Evolutionary conservation across 2,888 invertebrate species (phyloP).

Genomic region (Peribatodes rhomboidaria): DNA sequence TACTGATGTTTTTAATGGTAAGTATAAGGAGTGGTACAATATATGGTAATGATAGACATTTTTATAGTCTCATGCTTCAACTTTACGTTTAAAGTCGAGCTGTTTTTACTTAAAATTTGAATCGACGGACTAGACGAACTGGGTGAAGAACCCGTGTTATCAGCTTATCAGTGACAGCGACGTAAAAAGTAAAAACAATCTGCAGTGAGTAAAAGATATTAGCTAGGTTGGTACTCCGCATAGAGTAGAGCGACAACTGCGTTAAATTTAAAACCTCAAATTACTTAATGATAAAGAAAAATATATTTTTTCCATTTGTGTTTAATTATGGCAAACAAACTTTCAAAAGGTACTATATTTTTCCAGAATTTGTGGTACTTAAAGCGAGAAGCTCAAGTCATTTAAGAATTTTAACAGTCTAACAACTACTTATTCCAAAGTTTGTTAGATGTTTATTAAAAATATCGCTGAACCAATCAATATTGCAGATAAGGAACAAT

Average conservation of each 20-base stretch:
- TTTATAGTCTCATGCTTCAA: neutral
- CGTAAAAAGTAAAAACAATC: neutral
- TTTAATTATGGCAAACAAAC: too few relatives aligned
- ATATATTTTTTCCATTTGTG: too few relatives aligned
- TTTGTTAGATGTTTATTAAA: neutral
- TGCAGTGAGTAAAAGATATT: neutral
- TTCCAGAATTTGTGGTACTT: too few relatives aligned
- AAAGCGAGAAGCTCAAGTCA: neutral
- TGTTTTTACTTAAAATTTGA: too few relatives aligned
- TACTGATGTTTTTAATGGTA: neutral
- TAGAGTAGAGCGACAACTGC: neutral
- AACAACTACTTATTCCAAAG: neutral
- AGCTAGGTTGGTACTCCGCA: too few relatives aligned
- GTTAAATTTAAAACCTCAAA: too few relatives aligned
- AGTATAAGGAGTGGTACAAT: neutral
- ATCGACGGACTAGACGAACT: neutral
- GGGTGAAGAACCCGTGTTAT: neutral
- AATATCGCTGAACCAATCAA: slow-evolving; percentile 1
- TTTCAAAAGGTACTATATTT: too few relatives aligned
- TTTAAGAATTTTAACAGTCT: too few relatives aligned
- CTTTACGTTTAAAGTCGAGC: neutral
- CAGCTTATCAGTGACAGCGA: neutral
- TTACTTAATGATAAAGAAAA: too few relatives aligned
- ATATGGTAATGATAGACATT: too few relatives aligned
- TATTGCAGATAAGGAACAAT: slow-evolving; percentile 2